Conservation (phyloP, 2,888 invertebrate genomes). For the Pheosia gnoma region DNA sequence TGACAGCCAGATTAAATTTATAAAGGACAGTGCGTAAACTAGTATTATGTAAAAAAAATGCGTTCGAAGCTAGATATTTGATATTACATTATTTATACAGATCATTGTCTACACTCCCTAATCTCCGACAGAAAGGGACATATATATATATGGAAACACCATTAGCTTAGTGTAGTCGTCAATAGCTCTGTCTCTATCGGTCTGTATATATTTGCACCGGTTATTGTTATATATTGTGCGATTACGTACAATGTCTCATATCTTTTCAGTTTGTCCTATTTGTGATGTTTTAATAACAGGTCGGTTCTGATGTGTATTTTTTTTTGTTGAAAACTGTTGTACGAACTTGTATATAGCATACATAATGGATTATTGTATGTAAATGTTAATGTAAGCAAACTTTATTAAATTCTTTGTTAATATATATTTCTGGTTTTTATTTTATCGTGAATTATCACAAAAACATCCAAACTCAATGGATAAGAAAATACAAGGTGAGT, state of each 20-base stretch:
- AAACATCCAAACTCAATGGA: no score
- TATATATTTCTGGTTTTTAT: slow-evolving; percentile 46
- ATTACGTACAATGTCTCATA: slow-evolving; percentile 22
- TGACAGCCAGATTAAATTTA: no score
- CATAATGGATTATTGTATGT: slow-evolving; percentile 54
- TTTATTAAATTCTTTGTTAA: slow-evolving; percentile 82
- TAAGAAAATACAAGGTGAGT: no score
- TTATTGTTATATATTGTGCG: slow-evolving; percentile 12
- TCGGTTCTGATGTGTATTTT: slow-evolving; percentile 29
- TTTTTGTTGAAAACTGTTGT: slow-evolving; percentile 47
- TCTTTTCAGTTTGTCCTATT: slow-evolving; percentile 27
- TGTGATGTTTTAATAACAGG: slow-evolving; percentile 9
- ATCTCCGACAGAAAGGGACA: no score
- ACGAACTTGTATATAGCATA: slow-evolving; percentile 63
- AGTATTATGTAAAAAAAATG: no score
- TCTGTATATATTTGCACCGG: neutral
- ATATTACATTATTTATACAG: no score
- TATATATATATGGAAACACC: no score
- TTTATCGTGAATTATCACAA: no score
- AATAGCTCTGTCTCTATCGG: slow-evolving; percentile 1
- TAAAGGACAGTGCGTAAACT: no score
- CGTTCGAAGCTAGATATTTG: no score
- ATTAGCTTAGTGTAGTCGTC: neutral
- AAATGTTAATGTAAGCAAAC: slow-evolving; percentile 67
- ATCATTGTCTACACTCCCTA: no score